phyloP scores from a whole-genome alignment of 2,113 vertebrate species.

The Octodon degus region DNA sequence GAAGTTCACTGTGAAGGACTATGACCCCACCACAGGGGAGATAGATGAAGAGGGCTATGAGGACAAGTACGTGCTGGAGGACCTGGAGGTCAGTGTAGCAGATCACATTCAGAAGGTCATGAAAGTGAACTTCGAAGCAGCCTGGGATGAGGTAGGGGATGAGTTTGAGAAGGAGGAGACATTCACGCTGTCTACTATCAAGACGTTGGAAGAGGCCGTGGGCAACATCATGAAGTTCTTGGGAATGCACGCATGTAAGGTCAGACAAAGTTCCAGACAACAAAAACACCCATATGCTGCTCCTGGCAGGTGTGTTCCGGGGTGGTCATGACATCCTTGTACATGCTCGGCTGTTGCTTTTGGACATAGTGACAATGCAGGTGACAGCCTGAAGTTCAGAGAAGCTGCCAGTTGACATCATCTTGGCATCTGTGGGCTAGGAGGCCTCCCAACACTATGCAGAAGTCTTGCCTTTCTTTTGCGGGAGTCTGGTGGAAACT shows the following conservation, averaged over 20 bases:
- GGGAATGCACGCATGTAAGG: conserved; percentile 92
- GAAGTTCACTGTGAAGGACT: conserved; percentile 92
- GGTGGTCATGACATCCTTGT: conserved; percentile 89
- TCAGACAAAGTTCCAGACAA: conserved; percentile 91
- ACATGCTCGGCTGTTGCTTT: conserved; percentile 87
- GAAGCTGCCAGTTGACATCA: conserved; percentile 88
- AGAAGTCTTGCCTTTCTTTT: background rate
- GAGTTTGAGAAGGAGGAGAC: conserved; percentile 91
- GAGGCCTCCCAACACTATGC: too few species aligned
- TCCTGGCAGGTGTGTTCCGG: conserved; percentile 90
- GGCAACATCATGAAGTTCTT: conserved; percentile 90
- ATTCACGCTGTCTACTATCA: conserved; percentile 89
- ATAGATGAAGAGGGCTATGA: conserved; percentile 89
- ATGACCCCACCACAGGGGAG: conserved; percentile 89
- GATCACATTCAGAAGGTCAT: conserved; percentile 91
- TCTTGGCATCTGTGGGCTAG: conserved; percentile 89
- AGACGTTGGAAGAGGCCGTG: conserved; percentile 91
- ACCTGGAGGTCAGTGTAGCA: conserved; percentile 89
- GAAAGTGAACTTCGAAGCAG: conserved; percentile 90
- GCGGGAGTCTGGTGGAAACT: background rate
- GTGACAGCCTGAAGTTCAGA: conserved; percentile 88
- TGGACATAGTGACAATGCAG: conserved; percentile 90
- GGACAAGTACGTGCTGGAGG: conserved; percentile 92
- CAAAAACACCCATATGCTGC: conserved; percentile 89
- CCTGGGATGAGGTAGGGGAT: conserved; percentile 91